Conservation (phyloP, 2,113 vertebrate species). For the Pseudolaguvia tuberculata region DNA sequence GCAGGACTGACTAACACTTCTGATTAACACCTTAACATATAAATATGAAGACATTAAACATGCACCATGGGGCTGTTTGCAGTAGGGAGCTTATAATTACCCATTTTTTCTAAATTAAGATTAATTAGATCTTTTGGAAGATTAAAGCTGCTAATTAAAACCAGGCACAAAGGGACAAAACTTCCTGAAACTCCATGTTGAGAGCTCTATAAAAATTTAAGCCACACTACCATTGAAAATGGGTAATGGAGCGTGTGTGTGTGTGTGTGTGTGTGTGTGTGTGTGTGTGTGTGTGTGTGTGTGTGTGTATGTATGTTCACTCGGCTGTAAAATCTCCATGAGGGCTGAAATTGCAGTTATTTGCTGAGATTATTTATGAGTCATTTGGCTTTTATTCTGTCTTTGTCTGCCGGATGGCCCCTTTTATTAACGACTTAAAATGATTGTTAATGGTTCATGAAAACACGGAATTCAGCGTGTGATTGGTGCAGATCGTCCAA, state of each 20-base stretch:
- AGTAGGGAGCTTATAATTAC: conserved; percentile 40
- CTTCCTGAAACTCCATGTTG: conserved; percentile 30
- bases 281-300: conserved; percentile 32
- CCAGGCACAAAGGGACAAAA: conserved; percentile 7
- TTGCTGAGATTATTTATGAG: conserved; percentile 68
- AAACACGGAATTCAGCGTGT: conserved; percentile 38
- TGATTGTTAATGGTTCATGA: conserved; percentile 48
- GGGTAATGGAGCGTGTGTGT: conserved; percentile 46
- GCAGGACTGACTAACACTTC: neutral
- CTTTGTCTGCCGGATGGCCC: conserved; percentile 51
- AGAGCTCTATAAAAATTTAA: conserved; percentile 32
- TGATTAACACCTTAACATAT: conserved; percentile 22
- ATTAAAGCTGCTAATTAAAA: conserved; percentile 41
- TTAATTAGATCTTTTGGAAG: conserved; percentile 38
- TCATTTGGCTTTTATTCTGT: conserved; percentile 56
- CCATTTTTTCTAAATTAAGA: conserved; percentile 42
- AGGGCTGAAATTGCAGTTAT: conserved; percentile 73
- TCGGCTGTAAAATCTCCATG: conserved; percentile 71
- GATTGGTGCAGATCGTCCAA: conserved; percentile 29
- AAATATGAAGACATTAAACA: conserved; percentile 23
- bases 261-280: conserved; percentile 30
- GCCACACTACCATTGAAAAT: conserved; percentile 42
- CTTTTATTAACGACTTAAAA: conserved; percentile 54
- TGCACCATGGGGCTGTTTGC: conserved; percentile 17
- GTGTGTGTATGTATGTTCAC: conserved; percentile 52